Base-by-base conservation (phyloP, 2,113 vertebrate genomes). In the Ceyx margarethae region DNA sequence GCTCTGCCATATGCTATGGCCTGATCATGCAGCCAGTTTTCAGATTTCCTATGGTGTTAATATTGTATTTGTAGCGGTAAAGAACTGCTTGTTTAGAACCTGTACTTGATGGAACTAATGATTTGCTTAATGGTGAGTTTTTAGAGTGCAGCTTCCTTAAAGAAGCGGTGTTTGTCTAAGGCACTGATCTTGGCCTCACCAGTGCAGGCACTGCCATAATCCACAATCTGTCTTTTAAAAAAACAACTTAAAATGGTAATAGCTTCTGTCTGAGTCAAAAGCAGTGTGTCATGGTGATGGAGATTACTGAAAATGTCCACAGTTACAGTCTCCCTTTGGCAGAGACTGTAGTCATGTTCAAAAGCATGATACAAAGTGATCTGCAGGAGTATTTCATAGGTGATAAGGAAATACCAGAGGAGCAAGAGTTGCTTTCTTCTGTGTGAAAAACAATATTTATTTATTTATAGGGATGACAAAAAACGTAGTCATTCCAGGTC, bases 1-100 rank as follows among this genome's bases (percentile, higher is more conserved):
- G 13, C 51, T 66, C 22, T 0, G 0, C 25, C n/a, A 15, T 61
- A 22, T 1, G 0, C n/a, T 42, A 2, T 23, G 51, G 42, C 56
- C 46, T 80, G 54, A 26, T 21, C 19, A 37, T 62, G 37, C 42
- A 33, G 17, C 11, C 28, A 4, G 31, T 73, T 15, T 57, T 37
- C 28, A 51, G 12, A 10, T 72, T 83, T 73, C 62, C 54, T 45
- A 29, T 26, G 54, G 7, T 28, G 20, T 60, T 76, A 62, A 40
- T 61, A 17, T 67, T 57, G 20, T 2, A 6, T 53, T 79, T 79
- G 8, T 69, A 53, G n/a, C 9, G 13, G 28, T 75, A n/a, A 87
- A 71, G 56, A 35, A 33, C 43, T 33, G 8, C 35, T 58, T 54
- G 35, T 77, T 89, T 85, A 66, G 54, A 81, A 46, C 26, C 8